Percentiles rank a stretch among this genome's conserved stretches.
Conservation (phyloP, 2,113 vertebrate species). For the Podilymbus podiceps region DNA sequence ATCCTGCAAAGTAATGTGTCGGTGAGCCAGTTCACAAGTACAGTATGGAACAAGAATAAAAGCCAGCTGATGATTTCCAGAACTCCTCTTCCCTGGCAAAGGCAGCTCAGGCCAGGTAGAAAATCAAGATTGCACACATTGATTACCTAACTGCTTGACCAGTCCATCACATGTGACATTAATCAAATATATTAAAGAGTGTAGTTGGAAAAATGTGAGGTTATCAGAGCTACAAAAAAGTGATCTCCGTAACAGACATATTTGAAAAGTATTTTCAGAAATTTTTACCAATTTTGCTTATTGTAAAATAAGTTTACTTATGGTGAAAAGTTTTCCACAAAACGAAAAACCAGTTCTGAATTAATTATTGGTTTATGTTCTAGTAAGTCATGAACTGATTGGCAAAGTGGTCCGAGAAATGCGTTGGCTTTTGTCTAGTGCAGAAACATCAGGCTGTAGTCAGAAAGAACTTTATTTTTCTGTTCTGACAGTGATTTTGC, state of each 20-base stretch:
- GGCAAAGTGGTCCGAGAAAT: neutral
- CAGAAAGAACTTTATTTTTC: neutral
- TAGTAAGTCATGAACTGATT: neutral
- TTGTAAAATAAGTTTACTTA: neutral
- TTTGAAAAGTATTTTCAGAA: neutral
- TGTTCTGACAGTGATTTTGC: neutral
- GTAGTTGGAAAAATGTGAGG: neutral
- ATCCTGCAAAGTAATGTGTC: neutral
- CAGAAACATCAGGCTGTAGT: neutral
- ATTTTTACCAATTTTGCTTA: neutral
- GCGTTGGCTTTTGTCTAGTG: neutral
- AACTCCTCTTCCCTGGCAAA: neutral
- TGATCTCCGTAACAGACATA: accelerated
- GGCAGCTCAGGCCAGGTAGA: accelerated
- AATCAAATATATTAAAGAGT: neutral
- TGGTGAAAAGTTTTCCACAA: neutral
- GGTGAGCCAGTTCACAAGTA: neutral
- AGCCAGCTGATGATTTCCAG: neutral
- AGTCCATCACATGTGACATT: neutral
- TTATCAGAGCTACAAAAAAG: neutral
- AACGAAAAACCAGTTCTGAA: neutral
- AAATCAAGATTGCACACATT: neutral
- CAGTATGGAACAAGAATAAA: neutral
- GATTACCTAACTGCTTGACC: neutral
- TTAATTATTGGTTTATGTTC: neutral